A percentile compares a stretch with the other conserved stretches of the same genome.
phyloP scores from a whole-genome alignment of 2,888 invertebrate genomes.

The Zhuqinia jingwanae region DNA sequence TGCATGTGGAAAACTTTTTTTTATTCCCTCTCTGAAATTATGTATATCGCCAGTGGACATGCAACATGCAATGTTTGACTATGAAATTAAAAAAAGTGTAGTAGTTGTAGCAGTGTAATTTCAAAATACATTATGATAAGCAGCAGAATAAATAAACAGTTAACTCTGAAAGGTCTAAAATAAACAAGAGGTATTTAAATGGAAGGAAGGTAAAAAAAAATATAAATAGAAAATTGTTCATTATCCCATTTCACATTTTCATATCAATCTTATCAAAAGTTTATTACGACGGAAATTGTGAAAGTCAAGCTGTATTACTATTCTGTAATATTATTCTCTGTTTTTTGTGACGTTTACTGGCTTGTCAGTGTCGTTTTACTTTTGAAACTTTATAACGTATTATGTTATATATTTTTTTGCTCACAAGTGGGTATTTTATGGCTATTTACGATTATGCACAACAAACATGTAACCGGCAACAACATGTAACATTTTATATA shows the following conservation, averaged over 20 bases:
- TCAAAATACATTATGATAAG: slow-evolving; percentile 29
- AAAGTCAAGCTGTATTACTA: too few relatives aligned
- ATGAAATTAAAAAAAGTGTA: neutral
- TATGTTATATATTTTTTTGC: too few relatives aligned
- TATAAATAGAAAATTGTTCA: slow-evolving; percentile 1
- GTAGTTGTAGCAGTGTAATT: too few relatives aligned
- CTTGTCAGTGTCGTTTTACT: neutral
- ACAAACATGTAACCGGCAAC: neutral
- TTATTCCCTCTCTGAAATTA: neutral
- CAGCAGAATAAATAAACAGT: slow-evolving; percentile 11
- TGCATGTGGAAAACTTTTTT: too few relatives aligned
- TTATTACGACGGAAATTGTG: neutral
- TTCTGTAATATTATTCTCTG: too few relatives aligned
- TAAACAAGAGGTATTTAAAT: neutral
- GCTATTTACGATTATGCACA: slow-evolving; percentile 18
- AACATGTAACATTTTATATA: too few relatives aligned
- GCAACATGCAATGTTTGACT: neutral
- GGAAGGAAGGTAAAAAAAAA: slow-evolving; percentile 3
- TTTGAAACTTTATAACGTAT: neutral
- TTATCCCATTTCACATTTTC: neutral
- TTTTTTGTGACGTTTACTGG: too few relatives aligned
- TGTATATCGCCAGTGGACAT: slow-evolving; percentile 38
- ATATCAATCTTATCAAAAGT: neutral
- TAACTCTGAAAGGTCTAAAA: neutral
- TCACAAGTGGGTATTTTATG: neutral